Evolutionary conservation across 2,113 vertebrate genomes (phyloP), one percentile per base, ranked within the genome.

Genomic region (Oryzias melastigma): DNA sequence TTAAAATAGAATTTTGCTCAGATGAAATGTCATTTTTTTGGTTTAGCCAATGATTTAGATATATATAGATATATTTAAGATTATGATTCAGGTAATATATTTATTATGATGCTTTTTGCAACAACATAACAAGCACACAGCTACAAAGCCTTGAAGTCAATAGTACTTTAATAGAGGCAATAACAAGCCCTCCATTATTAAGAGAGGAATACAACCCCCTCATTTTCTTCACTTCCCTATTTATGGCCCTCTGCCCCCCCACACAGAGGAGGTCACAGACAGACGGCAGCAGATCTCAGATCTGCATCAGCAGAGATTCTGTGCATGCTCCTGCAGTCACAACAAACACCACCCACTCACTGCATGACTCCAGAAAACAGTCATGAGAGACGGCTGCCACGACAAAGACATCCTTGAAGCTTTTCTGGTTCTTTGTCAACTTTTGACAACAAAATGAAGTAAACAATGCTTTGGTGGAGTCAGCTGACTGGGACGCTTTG

Each of bases 141-240:
- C 35, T 12, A 58, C 27, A 60, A 50, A 56, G 17, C 47, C 60
- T 25, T 68, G 16, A 55, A 27, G 42, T 57, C 15, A 2, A 52
- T 43, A 60, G 43, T 17, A 20, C 52, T 63, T 66, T 40, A 49
- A 18, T 6, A 48, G 4, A 56, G 48, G 55, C 63, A 71, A 71
- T 57, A 75, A 76, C 50, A 63, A 66, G 65, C 70, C 65, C 50
- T 68, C 35, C 55, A 74, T 65, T 63, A 54, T 75, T 51, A 78
- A 61, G 14, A 49, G 8, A 48, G 55, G 53, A 52, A 15, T 57
- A 55, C 29, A 47, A 14, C 66, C 61, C 55, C 35, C 1, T 35
- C 1, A 35, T 35, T 10, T 35, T 12, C 35, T 35, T 35, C 35
- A 35, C 35, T 35, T 35, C 8, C 29, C 8, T 35, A 5, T 55